Conservation (phyloP, 2,888 invertebrate genomes). For the Liopterus haemorrhoidalis region DNA sequence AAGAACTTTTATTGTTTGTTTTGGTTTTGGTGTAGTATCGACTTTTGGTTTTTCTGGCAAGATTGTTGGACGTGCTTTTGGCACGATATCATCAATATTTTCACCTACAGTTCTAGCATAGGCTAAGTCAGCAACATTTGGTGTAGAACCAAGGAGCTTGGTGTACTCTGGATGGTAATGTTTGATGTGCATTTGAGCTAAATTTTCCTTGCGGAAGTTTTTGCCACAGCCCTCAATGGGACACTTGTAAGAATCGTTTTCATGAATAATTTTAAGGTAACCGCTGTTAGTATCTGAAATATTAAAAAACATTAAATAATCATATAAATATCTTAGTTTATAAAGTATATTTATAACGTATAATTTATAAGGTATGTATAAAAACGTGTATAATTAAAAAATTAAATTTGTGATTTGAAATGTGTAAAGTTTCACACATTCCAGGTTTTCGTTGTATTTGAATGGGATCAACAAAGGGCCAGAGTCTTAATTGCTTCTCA, state of each 20-base stretch:
- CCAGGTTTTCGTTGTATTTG: no score
- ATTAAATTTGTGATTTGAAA: no score
- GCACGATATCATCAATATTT: conserved; percentile 45
- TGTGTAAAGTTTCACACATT: no score
- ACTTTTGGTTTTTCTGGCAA: conserved; percentile 37
- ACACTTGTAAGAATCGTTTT: conserved; percentile 63
- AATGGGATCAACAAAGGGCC: no score
- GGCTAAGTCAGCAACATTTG: conserved; percentile 80
- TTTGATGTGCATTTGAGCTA: conserved; percentile 89
- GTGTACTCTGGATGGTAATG: conserved; percentile 83
- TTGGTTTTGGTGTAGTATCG: conserved; percentile 16
- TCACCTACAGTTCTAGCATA: conserved; percentile 69
- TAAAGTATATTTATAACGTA: no score
- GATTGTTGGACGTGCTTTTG: conserved; percentile 34
- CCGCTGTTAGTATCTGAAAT: conserved; percentile 34
- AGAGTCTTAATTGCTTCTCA: no score
- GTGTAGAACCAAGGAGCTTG: conserved; percentile 70
- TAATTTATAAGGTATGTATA: no score
- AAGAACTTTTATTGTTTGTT: conserved; percentile 20
- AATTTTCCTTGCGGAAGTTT: conserved; percentile 83
- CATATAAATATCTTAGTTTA: no score
- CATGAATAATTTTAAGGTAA: conserved; percentile 47
- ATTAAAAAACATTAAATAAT: conserved; percentile 53
- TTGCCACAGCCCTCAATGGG: conserved; percentile 81
- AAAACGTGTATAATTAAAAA: no score